Evolutionary conservation across 1,140 invertebrate genomes (phyloP), one percentile per base, ranked within the genome.

Genomic region (Pygmarrhopalites habei): DNA sequence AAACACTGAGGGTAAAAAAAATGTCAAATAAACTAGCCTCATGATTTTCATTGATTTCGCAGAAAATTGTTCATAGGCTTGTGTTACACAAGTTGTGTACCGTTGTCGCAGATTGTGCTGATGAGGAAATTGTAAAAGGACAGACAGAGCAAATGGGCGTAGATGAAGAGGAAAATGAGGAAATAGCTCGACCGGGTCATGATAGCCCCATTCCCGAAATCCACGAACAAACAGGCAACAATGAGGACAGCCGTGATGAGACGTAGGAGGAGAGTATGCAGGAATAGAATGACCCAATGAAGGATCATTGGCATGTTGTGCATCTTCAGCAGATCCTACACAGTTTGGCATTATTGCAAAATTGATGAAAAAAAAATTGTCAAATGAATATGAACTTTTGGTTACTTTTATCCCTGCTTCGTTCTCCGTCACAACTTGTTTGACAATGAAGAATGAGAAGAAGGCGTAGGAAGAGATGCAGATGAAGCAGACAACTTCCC

Each of bases 111-210:
- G 1, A 49, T 55, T 17, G 39, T 60, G 7, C 51, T 57, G 14
- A 69, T 4, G n/a, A 69, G 60, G 23, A 60, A 65, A 41, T 65
- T 69, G 26, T 60, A 59, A 23, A 39, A 55, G 1, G 64, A 53
- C 1, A 63, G 58, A n/a, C 53, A 1, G 10, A 65, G 28, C 30
- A 65, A 29, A 28, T 69, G 67, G 0, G 32, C 7, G 43, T 39
- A 67, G 1, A 65, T 15, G 4, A 65, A 25, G 0, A 69, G 5
- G 39, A 63, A 63, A 1, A 69, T 17, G 17, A 29, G 19, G 55
- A 29, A 58, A 35, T 35, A 35, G 17, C 28, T 44, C 3, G 63
- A 60, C 17, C 26, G 25, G 5, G 21, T 41, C 23, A 63, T 39
- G 3, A 64, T 29, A 7, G 44, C 15, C n/a, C 67, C 67, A 28